Evolutionary conservation across 2,888 invertebrate species (phyloP), one percentile per base, ranked within the genome.

Genomic region (Polymixis lichenea): DNA sequence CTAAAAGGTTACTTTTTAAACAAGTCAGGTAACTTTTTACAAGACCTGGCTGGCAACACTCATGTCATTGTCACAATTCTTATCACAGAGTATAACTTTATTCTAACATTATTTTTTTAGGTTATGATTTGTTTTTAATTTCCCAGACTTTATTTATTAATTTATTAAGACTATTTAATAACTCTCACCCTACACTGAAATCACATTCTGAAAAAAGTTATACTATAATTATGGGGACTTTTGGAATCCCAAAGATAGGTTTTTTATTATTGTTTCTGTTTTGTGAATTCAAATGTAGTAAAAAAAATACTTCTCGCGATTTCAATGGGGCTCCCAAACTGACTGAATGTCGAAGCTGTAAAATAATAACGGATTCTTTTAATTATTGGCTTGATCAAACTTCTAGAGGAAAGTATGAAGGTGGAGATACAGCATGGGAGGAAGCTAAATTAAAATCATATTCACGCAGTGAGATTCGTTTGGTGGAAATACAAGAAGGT

Each of bases 351-450:
- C 97, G 97, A 86, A 97, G 98, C 2, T 99, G 99, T 93, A 97
- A 97, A 91, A 91, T 97, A 72, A 95, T 98, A 71, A 97, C 97
- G 3, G 97, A 98, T 70, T 98, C 98, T 3, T 98, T 98, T 90
- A 97, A 97, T 87, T 96, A 97, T 97, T 99, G 98, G 86, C 95
- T 99, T 80, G 97, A 98, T 72, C 97, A 97, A 92, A 99, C 99
- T 3, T 97, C 98, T 32, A 97, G 98, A 83, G 98, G 98, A 60
- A 99, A 99, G 93, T 98, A 98, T 95, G 99, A 98, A 91, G 99
- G 99, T 56, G 99, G 99, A 15, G 99, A 99, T 94, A 98, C 98
- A 0, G 98, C 98, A 65, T 99, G 99, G 99, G 99, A 99, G 93
- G 98, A 99, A 94, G 97, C 98, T 80, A 98, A 98, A 90, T 95